Base-by-base conservation (phyloP, 2,888 invertebrate genomes). In the Cordilura impudica region DNA sequence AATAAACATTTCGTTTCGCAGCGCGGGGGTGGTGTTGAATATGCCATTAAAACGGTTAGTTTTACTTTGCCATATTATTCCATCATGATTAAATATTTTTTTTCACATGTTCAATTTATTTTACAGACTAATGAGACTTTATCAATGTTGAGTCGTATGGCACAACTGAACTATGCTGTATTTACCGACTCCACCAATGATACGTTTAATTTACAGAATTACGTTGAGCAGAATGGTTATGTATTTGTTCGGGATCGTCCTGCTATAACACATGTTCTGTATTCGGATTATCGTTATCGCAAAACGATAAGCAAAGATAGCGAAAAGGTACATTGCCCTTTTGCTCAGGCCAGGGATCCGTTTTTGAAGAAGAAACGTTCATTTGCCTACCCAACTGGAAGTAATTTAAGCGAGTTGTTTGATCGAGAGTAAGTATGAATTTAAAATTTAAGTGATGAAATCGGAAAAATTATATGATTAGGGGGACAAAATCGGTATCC, bases 181-280 rank as follows among this genome's bases (percentile, higher is more conserved):
- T 91, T 90, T 53, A 86, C 89, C 12, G 85, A 86, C 2, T 83
- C 83, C 26, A 81, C 84, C 3, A 91, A 91, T 61, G 90, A 90
- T 70, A 85, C 87, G 0, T 84, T 84, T 1, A 91, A 91, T 69
- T 85, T 92, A 73, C 86, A 85, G 1, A 87, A 88, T 19, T 91
- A 89, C 78, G 91, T 92, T 2, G 87, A 90, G 12, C 86, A 88
- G 23, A 87, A 88, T 82, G 90, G 91, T 49, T 91, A 90, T 84
- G 91, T 94, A 71, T 94, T 92, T 82, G 91, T 96, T 7, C 92
- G 94, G n/a, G 95, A 96, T 84, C 91, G 92, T 66, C 92, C 93
- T 0, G 93, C 93, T 0, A 92, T 95, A 23, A 93, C 94, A 83
- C 92, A 93, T 81, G 89, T 94, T 4, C 92, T 96, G 90, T 94